phyloP scores from a whole-genome alignment of 35 echinoderm and acorn worm genomes.

The Diadema setosum region DNA sequence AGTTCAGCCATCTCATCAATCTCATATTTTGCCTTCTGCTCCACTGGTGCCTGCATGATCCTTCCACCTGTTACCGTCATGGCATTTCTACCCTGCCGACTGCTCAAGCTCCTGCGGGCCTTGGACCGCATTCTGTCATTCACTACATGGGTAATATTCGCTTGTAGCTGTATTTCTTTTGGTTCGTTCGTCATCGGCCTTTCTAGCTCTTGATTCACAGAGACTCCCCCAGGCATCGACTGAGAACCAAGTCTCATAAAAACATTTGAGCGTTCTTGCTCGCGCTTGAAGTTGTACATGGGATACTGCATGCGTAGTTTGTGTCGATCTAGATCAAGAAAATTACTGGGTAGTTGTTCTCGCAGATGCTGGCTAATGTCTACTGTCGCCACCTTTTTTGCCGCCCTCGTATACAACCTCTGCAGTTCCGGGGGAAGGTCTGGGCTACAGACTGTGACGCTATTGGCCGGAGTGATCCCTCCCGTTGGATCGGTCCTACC shows the following conservation, averaged over 20 bases:
- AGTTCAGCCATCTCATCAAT: not conserved
- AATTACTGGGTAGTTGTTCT: conserved; percentile 59
- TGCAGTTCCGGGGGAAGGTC: conserved; percentile 57
- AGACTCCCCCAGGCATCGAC: not conserved
- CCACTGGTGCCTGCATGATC: not conserved
- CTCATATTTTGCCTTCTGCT: no score
- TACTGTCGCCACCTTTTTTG: conserved; percentile 30
- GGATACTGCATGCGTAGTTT: conserved; percentile 72
- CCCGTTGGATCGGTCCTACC: not conserved
- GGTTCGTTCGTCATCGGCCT: not conserved
- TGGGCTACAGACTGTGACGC: not conserved
- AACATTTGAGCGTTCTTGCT: not conserved
- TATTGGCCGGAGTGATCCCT: not conserved
- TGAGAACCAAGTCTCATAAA: not conserved
- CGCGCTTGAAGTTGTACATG: conserved; percentile 79
- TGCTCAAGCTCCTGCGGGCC: not conserved
- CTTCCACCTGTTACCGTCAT: not conserved
- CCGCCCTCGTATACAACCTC: conserved; percentile 46
- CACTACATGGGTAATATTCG: not conserved
- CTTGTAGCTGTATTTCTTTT: not conserved
- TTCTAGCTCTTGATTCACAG: not conserved
- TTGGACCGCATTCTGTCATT: not conserved
- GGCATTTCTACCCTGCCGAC: not conserved
- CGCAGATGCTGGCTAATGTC: conserved; percentile 36
- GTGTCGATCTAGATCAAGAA: conserved; percentile 36